These are phyloP conservation scores for Labroides dimidiatus DNA, from an alignment of 2,797 vertebrate species.

Conservation along the genomic window DNA sequence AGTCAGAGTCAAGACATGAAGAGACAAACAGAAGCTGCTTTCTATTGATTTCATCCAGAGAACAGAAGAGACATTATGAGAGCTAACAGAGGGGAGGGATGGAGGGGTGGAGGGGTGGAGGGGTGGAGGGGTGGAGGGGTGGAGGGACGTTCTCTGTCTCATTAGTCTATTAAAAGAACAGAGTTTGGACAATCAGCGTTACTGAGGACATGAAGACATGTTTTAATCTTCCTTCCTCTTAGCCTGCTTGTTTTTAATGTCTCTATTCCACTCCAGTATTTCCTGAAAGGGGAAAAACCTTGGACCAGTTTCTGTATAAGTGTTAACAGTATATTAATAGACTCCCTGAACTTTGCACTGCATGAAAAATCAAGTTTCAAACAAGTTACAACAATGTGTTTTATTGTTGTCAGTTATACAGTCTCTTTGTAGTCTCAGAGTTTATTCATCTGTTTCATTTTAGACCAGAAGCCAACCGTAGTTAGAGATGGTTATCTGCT, in stretches of 20 bases:
- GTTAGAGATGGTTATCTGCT: constrained; percentile 87
- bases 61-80: constrained; percentile 75
- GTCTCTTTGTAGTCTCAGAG: neutral
- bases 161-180: constrained; percentile 65
- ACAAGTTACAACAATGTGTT: neutral
- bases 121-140: constrained; percentile 40
- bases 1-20: constrained; percentile 35
- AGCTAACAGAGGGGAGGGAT: constrained; percentile 32
- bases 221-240: neutral
- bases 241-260: neutral
- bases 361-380: no score
- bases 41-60: constrained; percentile 52
- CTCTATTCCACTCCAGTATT: no score
- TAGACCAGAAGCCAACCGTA: constrained; percentile 89
- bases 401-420: neutral
- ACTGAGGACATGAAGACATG: constrained; percentile 15
- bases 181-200: constrained; percentile 2
- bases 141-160: constrained; percentile 42
- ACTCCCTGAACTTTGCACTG: no score
- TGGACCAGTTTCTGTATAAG: no score
- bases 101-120: constrained; percentile 40
- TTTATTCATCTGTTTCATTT: constrained; percentile 32
- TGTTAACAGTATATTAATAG: no score
- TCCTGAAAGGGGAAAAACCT: no score
- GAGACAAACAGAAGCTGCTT: constrained; percentile 64